A percentile compares a stretch with the other conserved stretches of the same genome.
Evolutionary conservation across 1,140 invertebrate species (phyloP).

Genomic region (Euwallacea fornicatus): DNA sequence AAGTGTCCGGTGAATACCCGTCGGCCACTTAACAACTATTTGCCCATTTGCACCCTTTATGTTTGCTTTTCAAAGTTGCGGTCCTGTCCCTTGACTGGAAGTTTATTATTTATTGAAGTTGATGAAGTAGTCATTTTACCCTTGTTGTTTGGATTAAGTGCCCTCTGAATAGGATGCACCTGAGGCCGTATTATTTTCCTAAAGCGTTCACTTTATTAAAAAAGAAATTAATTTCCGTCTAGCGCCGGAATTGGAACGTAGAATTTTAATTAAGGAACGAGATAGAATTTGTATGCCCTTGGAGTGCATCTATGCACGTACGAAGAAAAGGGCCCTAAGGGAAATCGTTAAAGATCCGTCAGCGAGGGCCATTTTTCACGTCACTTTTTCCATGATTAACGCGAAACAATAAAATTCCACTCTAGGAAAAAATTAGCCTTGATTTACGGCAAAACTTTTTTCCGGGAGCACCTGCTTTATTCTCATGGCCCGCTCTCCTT

Average conservation of each 20-base stretch:
- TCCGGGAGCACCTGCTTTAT: conserved; percentile 30
- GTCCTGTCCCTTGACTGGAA: background rate
- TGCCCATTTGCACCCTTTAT: conserved; percentile 20
- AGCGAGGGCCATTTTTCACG: conserved; percentile 21
- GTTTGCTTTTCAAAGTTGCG: conserved; percentile 17
- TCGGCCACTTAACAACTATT: conserved; percentile 26
- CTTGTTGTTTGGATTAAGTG: background rate
- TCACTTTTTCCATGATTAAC: conserved; percentile 27
- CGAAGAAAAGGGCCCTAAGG: conserved; percentile 5
- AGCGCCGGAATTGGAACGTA: no score
- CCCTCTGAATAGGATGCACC: no score
- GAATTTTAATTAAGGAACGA: no score
- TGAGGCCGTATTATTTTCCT: no score
- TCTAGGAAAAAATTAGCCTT: conserved; percentile 30
- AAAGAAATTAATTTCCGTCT: no score
- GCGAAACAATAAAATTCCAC: conserved; percentile 32
- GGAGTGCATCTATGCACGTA: background rate
- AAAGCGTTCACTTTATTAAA: no score
- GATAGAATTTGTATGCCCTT: no score
- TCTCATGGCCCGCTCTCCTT: conserved; percentile 22
- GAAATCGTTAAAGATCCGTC: conserved; percentile 22
- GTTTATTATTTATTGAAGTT: conserved; percentile 22
- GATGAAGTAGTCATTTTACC: background rate
- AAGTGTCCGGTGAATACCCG: conserved; percentile 18
- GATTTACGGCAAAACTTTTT: conserved; percentile 32